Conservation (phyloP, 2,888 invertebrate genomes). For the Lobophora halterata region DNA sequence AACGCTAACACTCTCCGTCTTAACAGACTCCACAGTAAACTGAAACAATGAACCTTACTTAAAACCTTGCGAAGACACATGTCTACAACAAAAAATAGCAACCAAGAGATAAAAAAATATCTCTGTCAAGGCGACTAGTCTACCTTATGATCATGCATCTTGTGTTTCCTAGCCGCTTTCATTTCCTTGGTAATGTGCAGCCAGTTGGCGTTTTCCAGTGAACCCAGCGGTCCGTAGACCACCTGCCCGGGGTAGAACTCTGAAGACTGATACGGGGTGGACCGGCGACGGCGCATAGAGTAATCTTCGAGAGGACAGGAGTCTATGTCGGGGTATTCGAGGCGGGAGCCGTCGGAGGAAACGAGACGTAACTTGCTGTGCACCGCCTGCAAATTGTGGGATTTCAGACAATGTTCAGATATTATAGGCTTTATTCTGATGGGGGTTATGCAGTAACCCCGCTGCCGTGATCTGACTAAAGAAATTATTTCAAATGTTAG, state of each 20-base stretch:
- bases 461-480: background rate
- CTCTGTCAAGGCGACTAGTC: constrained; percentile 7
- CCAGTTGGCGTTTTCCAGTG: constrained; percentile 90
- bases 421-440: constrained; percentile 3
- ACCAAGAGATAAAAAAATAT: too few relatives aligned
- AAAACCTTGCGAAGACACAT: too few relatives aligned
- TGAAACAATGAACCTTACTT: constrained; percentile 46
- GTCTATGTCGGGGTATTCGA: constrained; percentile 84
- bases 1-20: constrained; percentile 90
- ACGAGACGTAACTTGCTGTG: constrained; percentile 84
- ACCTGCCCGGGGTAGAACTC: constrained; percentile 78
- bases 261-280: constrained; percentile 69
- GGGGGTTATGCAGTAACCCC: constrained; percentile 9
- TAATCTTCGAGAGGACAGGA: constrained; percentile 86
- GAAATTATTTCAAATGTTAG: too few relatives aligned
- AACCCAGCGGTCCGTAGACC: constrained; percentile 86
- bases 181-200: constrained; percentile 88
- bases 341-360: constrained; percentile 84
- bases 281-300: constrained; percentile 83
- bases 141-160: constrained; percentile 80
- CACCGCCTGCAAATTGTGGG: constrained; percentile 68
- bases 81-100: too few relatives aligned
- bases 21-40: constrained; percentile 91
- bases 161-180: constrained; percentile 82
- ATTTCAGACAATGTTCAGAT: background rate